Percentiles rank a stretch among this genome's conserved stretches.
phyloP scores from a whole-genome alignment of 1,140 invertebrate genomes.

The Caenorhabditis remanei region DNA sequence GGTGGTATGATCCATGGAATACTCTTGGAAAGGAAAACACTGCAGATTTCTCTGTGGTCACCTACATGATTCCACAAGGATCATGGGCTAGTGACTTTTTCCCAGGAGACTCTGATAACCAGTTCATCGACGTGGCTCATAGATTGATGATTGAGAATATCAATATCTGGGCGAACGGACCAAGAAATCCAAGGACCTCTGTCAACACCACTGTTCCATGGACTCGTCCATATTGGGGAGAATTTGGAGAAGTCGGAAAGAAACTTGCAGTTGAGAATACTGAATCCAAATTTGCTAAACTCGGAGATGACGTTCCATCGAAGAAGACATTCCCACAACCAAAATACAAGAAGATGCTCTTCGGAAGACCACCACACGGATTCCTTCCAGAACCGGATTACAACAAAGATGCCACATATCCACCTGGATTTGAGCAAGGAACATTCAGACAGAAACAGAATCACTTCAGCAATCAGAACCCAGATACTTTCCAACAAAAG shows the following conservation, averaged over 20 bases:
- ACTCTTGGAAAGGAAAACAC: constrained; percentile 81
- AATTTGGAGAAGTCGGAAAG: not conserved
- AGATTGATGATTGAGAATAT: constrained; percentile 40
- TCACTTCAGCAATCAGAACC: constrained; percentile 37
- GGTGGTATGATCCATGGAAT: constrained; percentile 93
- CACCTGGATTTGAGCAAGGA: constrained; percentile 1
- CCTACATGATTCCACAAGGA: constrained; percentile 71
- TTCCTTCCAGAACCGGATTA: constrained; percentile 21
- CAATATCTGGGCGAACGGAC: constrained; percentile 34
- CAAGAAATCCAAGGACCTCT: constrained; percentile 10
- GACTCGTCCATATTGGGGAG: constrained; percentile 26
- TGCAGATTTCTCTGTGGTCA: constrained; percentile 74
- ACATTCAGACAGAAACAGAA: constrained; percentile 35
- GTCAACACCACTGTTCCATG: constrained; percentile 24
- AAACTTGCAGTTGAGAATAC: not conserved
- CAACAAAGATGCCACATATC: not conserved
- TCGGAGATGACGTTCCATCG: constrained; percentile 12
- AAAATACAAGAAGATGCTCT: constrained; percentile 42
- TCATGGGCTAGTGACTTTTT: constrained; percentile 64
- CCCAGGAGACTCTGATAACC: constrained; percentile 28
- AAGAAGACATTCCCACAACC: constrained; percentile 6
- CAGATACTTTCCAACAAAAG: constrained; percentile 34
- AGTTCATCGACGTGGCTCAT: constrained; percentile 19
- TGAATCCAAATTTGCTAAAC: not conserved
- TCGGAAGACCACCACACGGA: constrained; percentile 38